Evolutionary conservation across 1,140 invertebrate genomes (phyloP).

Genomic region (Neoseiulus cucumeris): DNA sequence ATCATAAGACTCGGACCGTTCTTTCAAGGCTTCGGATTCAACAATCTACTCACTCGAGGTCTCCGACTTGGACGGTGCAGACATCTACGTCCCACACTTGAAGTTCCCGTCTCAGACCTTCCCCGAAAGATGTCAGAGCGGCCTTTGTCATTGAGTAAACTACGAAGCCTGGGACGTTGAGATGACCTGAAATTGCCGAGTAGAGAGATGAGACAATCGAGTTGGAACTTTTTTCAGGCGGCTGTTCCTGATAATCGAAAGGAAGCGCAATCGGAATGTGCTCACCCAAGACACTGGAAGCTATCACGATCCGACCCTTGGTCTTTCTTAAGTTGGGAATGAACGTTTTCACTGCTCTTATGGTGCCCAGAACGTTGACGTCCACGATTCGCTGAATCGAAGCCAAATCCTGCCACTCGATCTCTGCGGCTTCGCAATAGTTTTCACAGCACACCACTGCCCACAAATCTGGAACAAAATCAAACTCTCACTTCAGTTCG

Average conservation of each 20-base stretch:
- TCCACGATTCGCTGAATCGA: conserved; percentile 14
- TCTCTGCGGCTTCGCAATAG: conserved; percentile 11
- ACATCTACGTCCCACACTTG: conserved; percentile 34
- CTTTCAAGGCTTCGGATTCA: too few species aligned
- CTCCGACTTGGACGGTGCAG: conserved; percentile 31
- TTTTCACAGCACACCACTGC: conserved; percentile 16
- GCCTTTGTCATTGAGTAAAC: conserved; percentile 35
- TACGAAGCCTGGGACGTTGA: conserved; percentile 30
- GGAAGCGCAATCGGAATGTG: not conserved
- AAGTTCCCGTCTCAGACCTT: conserved; percentile 34
- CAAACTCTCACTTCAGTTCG: too few species aligned
- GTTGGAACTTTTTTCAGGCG: not conserved
- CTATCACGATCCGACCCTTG: conserved; percentile 30
- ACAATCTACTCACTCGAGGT: too few species aligned
- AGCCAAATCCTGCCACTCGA: conserved; percentile 10
- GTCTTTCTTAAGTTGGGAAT: conserved; percentile 19
- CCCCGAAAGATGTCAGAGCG: conserved; percentile 32
- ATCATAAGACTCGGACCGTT: too few species aligned
- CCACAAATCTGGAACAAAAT: conserved; percentile 19
- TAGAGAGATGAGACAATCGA: not conserved
- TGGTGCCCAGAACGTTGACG: conserved; percentile 15
- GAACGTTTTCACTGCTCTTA: conserved; percentile 16
- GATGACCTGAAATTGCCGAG: conserved; percentile 14
- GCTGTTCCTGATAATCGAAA: not conserved
- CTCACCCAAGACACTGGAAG: conserved; percentile 32